A percentile compares a stretch with the other conserved stretches of the same genome.
phyloP scores from a whole-genome alignment of 2,888 invertebrate genomes.

The Nemurella pictetii region DNA sequence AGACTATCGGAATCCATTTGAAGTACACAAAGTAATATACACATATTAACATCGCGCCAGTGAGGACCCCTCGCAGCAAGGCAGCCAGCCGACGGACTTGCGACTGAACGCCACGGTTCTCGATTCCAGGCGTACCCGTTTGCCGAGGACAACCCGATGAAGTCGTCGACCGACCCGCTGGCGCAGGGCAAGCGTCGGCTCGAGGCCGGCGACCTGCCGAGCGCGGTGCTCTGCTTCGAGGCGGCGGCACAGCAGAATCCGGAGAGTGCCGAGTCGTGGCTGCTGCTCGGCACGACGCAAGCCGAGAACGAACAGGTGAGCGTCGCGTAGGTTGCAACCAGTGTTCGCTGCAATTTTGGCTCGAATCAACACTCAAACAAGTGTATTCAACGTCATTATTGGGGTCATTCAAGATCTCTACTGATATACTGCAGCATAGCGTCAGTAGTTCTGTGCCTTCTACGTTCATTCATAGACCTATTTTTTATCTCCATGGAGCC shows the following conservation, averaged over 20 bases:
- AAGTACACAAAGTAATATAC: slow-evolving; percentile 60
- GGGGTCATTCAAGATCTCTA: too few species aligned
- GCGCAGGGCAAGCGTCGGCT: slow-evolving; percentile 84
- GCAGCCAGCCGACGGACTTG: too few species aligned
- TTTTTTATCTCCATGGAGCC: too few species aligned
- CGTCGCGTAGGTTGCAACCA: too few species aligned
- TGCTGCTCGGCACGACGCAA: slow-evolving; percentile 85
- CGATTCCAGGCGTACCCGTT: slow-evolving; percentile 70
- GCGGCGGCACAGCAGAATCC: slow-evolving; percentile 86
- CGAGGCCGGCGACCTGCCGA: slow-evolving; percentile 86
- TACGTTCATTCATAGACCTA: too few species aligned
- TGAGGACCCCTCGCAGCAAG: too few species aligned
- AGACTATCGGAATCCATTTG: slow-evolving; percentile 64
- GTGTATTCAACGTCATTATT: background rate
- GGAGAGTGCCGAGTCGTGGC: slow-evolving; percentile 82
- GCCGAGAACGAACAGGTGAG: slow-evolving; percentile 92
- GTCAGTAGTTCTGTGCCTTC: too few species aligned
- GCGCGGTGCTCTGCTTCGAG: slow-evolving; percentile 95
- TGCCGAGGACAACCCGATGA: slow-evolving; percentile 83
- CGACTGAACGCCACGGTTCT: background rate
- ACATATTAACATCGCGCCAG: too few species aligned
- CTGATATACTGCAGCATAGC: too few species aligned
- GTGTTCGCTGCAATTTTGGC: background rate
- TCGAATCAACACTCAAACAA: background rate
- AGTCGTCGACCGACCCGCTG: slow-evolving; percentile 74